These are phyloP conservation scores for Dynastes grantii DNA, from an alignment of 2,888 invertebrate genomes.

Conservation along the genomic window DNA sequence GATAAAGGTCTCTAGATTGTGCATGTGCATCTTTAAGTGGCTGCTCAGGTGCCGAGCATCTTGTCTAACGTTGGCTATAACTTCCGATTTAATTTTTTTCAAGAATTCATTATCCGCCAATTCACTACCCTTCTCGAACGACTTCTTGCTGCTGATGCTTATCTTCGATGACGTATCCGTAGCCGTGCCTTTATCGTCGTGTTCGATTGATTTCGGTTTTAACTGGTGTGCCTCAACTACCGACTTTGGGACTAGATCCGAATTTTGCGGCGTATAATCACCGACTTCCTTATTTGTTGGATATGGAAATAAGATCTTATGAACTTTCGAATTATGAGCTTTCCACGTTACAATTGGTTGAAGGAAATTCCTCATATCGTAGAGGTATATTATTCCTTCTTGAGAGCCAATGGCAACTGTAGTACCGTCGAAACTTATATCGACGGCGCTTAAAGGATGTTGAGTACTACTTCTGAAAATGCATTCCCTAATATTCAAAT, in stretches of 20 bases:
- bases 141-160: constrained; percentile 28
- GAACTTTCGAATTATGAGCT: constrained; percentile 57
- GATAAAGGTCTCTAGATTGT: constrained; percentile 63
- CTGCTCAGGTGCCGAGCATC: constrained; percentile 60
- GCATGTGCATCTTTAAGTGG: constrained; percentile 62
- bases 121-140: constrained; percentile 20
- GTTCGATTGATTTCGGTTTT: background rate
- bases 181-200: constrained; percentile 25
- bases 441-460: constrained; percentile 62
- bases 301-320: constrained; percentile 45
- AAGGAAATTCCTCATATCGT: constrained; percentile 62
- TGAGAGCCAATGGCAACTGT: constrained; percentile 62
- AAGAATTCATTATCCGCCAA: constrained; percentile 49
- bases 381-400: constrained; percentile 63
- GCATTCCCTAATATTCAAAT: constrained; percentile 58
- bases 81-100: constrained; percentile 49
- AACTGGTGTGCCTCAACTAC: background rate
- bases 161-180: constrained; percentile 47
- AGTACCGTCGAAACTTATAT: constrained; percentile 61
- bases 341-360: constrained; percentile 59
- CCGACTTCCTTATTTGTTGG: constrained; percentile 24
- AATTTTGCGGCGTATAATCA: constrained; percentile 6
- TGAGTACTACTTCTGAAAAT: constrained; percentile 62
- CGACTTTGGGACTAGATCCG: constrained; percentile 10
- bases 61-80: constrained; percentile 50